Conservation (phyloP, 2,888 invertebrate genomes). For the Pemphredon lugubris region DNA sequence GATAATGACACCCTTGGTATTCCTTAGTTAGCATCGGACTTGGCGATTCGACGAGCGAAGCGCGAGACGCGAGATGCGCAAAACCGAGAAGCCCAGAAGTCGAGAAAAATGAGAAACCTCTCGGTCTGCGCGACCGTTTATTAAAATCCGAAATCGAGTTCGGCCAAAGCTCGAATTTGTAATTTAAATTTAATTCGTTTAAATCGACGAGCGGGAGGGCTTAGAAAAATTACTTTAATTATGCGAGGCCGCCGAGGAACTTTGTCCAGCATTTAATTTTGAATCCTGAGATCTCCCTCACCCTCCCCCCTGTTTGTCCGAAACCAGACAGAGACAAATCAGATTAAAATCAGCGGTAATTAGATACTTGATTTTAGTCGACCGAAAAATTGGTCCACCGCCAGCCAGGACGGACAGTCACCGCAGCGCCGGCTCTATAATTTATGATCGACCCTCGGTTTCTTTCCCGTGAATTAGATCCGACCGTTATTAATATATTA, state of each 20-base stretch:
- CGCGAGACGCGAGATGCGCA: too few relatives aligned
- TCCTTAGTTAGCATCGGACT: neutral
- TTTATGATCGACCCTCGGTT: conserved; percentile 12
- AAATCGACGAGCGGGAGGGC: neutral
- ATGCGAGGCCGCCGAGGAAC: neutral
- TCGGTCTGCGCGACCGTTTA: too few relatives aligned
- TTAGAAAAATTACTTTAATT: conserved; percentile 4
- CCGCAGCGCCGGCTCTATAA: conserved; percentile 23
- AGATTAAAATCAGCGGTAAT: conserved; percentile 11
- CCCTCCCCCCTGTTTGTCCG: neutral
- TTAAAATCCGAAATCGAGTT: too few relatives aligned
- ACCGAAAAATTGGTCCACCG: neutral
- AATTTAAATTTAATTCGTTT: neutral
- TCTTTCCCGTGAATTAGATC: conserved; percentile 13
- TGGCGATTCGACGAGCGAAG: too few relatives aligned
- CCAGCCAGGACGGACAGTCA: conserved; percentile 19
- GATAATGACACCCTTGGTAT: conserved; percentile 20
- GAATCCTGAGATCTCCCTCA: too few relatives aligned
- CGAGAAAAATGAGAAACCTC: too few relatives aligned
- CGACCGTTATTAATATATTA: conserved; percentile 12
- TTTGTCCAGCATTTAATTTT: too few relatives aligned
- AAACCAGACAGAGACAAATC: neutral
- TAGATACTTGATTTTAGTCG: neutral
- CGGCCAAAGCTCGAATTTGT: too few relatives aligned
- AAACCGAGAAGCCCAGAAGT: too few relatives aligned